Evolutionary conservation across 2,797 vertebrate species (phyloP), one percentile per base, ranked within the genome.

Genomic region (Leucoraja ocellata): DNA sequence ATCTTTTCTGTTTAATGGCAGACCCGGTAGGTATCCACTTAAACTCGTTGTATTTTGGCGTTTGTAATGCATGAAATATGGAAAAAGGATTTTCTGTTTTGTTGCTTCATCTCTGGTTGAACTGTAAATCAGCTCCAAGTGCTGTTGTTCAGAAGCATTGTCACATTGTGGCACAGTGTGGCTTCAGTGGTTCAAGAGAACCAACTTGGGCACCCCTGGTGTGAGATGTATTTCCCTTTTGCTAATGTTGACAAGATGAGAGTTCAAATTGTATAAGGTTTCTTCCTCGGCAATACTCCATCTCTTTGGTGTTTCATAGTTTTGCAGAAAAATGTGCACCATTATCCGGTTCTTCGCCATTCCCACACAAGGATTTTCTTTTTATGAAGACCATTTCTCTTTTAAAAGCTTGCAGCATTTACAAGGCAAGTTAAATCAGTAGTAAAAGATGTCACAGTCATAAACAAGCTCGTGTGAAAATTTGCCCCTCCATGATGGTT

Each of bases 401-500:
- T 68, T 61, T 88, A 68, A 88, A 88, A 32, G 28, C 14, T 21
- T 65, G 4, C 83, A 8, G 14, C 65, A 32, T 36, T 65, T 16
- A 65, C 28, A 32, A n/a, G 84, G 63, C 28, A 63, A 36, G 84
- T 88, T 88, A 88, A 68, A 18, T 88, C 28, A 36, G n/a, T n/a
- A 65, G n/a, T 88, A 88, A 88, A 88, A 88, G 63, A 36, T 68
- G 61, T 65, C 84, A 68, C 28, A 63, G 63, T 88, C 63, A 88
- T 88, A 21, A 68, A 36, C 16, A 88, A 68, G 16, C 61, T 65
- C 18, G 61, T 58, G 23, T 83, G 80, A 65, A 32, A 28, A 65
- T 28, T 32, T 88, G 46, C 46, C 61, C 4, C 46, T 65, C 18
- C 32, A n/a, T 88, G 61, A 65, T 63, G 58, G 83, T 13, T 28